Conservation (phyloP, 2,888 invertebrate species). For the Neoaliturus tenellus region DNA sequence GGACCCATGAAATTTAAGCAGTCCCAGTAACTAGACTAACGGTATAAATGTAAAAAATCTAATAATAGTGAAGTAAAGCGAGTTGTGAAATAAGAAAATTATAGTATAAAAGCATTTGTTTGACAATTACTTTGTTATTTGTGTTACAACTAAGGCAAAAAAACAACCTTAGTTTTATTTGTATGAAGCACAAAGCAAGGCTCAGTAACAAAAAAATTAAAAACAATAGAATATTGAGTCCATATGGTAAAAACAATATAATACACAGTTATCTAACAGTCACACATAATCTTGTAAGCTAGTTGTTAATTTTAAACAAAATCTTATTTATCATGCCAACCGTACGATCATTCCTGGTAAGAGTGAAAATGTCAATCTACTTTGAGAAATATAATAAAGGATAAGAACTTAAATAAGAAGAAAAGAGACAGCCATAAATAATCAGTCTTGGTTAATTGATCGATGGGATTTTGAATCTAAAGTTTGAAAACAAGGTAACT, state of each 20-base stretch:
- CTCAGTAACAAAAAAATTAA: neutral
- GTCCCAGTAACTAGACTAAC: slow-evolving; percentile 39
- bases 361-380: too few relatives aligned
- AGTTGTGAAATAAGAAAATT: neutral
- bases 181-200: neutral
- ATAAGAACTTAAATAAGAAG: neutral
- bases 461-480: neutral
- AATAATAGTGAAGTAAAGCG: slow-evolving; percentile 43
- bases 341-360: too few relatives aligned
- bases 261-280: too few relatives aligned
- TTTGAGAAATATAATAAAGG: neutral
- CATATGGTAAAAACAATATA: too few relatives aligned
- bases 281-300: too few relatives aligned
- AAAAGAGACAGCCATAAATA: neutral
- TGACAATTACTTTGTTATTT: neutral
- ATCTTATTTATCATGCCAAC: too few relatives aligned
- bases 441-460: slow-evolving; percentile 9
- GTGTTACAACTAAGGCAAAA: neutral
- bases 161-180: neutral
- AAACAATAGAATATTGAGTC: neutral
- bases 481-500: slow-evolving; percentile 11
- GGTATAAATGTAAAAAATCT: slow-evolving; percentile 51
- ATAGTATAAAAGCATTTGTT: neutral
- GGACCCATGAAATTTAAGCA: neutral
- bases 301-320: too few relatives aligned